Base-by-base conservation (phyloP, 2,888 invertebrate species). In the Callimorpha dominula region DNA sequence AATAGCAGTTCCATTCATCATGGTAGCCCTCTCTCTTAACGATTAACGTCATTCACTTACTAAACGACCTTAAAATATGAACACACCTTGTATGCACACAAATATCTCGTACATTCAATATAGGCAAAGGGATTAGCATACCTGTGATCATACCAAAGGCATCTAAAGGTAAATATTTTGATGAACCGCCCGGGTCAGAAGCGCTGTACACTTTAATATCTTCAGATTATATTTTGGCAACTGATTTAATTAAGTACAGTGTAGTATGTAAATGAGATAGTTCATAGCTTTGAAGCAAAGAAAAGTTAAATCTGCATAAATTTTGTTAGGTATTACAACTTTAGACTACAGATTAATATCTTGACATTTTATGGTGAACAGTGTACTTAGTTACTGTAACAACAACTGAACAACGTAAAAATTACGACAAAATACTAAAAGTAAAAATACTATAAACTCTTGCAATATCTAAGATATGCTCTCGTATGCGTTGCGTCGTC, bases 211-310 rank as follows among this genome's bases (percentile, higher is more conserved):
- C 75, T 78, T 73, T 71, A 76, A 62, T 54, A 75, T 71, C 73
- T 40, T 5, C 49, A 75, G 76, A 78, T 80, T 78, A 82, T 76
- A 74, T 74, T 71, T 66, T 71, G 67, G 72, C 65, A 52, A 76
- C 70, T 80, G 75, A 80, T 76, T 81, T 81, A 78, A 82, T 82
- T 78, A 80, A 80, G 78, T 76, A 75, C 72, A 73, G 71, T 72
- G 65, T 70, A 66, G 65, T 80, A 74, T 70, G 69, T 67, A n/a
- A 54, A 77, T 71, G 65, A 60, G 69, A 72, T 67, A 60, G 54
- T 69, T 69, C 54, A 63, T 63, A 65, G 66, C 57, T 73, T 62
- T 52, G 6, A 50, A 20, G 31, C 8, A 42, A 64, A 50, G 70
- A 42, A 52, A 63, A 52, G 63, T 64, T 14, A 43, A 9, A 31